phyloP scores from a whole-genome alignment of 2,113 vertebrate species.

The Felis catus region F.catus_Fca126_mat1.0 CM031426.1:48871001-48871500 shows the following conservation, averaged over 20 bases:
- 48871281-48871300: no score
- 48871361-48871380: background rate
- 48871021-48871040: background rate
- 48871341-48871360: no score
- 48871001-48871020: background rate
- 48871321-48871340: background rate
- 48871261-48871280: background rate
- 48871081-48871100: background rate
- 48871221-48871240: conserved; percentile 93
- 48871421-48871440: background rate
- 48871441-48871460: background rate
- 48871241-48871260: accelerated
- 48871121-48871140: conserved; percentile 93
- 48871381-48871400: background rate
- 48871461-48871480: background rate
- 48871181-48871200: conserved; percentile 94
- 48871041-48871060: background rate
- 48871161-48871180: conserved; percentile 92
- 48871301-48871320: background rate
- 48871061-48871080: background rate
- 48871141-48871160: conserved; percentile 87
- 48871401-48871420: background rate
- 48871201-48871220: conserved; percentile 96
- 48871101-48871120: conserved; percentile 82
- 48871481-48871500: background rate